Base-by-base conservation (phyloP, 2,113 vertebrate genomes). In the Gobius niger region DNA sequence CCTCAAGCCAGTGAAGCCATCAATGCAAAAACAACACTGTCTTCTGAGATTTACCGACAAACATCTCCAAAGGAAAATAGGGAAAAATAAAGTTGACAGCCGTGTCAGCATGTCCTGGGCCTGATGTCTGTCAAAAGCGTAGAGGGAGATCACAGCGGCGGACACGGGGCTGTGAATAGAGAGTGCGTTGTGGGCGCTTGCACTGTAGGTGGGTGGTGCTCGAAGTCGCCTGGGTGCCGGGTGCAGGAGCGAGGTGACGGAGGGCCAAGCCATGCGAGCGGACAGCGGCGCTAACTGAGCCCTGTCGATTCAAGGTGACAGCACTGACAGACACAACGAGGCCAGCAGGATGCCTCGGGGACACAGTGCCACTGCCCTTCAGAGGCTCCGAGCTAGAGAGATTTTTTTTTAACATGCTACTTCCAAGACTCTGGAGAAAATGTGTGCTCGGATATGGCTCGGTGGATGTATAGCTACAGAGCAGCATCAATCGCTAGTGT, bases 261-360 rank as follows among this genome's bases (percentile, higher is more conserved):
- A 72, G 74, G 74, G 77, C 54, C 77, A 77, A 72, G 66, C 47
- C 68, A 70, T 62, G 14, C 4, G 63, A 73, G 80, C 60, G 68
- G 78, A 76, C 76, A 68, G 56, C 70, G 61, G 24, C 52, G 47
- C 69, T 68, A 57, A 73, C 70, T 73, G 62, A 56, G 62, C 76
- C 68, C 62, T 57, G 82, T 81, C 80, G 72, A 79, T 72, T 87
- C 74, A 75, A 83, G 72, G 68, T 81, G 84, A 87, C 85, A 79
- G 63, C 57, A 7, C 59, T 75, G 84, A 87, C 54, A 81, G 88
- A 88, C 88, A 90, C 67, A 91, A 90, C 85, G 72, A 70, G 91
- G 88, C 73, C 82, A 85, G 53, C 42, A 85, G 76, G 82, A 77
- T 85, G 71, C 14, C 69, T 62, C 73, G 44, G 63, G 76, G 71